A percentile compares a stretch with the other conserved stretches of the same genome.
Conservation (phyloP, 64 coral and sea anemone species). For the Catalaphyllia jardinei region DNA sequence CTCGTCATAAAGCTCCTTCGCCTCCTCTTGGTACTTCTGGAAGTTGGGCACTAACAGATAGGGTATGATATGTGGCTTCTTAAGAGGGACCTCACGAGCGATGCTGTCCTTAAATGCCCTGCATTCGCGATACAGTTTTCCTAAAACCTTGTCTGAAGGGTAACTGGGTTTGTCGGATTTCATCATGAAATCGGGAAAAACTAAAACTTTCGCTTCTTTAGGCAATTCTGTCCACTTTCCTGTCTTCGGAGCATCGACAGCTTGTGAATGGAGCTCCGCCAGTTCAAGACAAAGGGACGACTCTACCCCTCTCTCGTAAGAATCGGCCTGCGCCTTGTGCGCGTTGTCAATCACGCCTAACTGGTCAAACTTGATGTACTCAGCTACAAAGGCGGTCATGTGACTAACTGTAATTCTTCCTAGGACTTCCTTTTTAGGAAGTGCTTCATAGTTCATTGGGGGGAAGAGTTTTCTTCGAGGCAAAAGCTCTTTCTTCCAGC, state of each 20-base stretch:
- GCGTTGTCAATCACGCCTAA: constrained; percentile 97
- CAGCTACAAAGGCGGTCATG: constrained; percentile 90
- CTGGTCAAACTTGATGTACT: constrained; percentile 89
- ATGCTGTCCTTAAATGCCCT: constrained; percentile 83
- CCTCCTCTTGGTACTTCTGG: constrained; percentile 49
- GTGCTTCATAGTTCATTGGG: constrained; percentile 93
- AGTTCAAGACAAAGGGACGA: constrained; percentile 79
- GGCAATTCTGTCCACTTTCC: constrained; percentile 78
- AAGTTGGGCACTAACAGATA: constrained; percentile 72
- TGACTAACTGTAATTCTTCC: constrained; percentile 65
- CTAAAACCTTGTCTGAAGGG: constrained; percentile 79
- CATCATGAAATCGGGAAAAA: constrained; percentile 99
- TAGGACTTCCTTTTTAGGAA: constrained; percentile 45
- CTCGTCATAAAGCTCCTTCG: constrained; percentile 45
- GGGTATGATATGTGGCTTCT: constrained; percentile 57
- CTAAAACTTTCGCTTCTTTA: constrained; percentile 18
- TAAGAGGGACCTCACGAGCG: constrained; percentile 19
- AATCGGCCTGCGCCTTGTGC: constrained; percentile 94
- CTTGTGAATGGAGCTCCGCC: constrained; percentile 80
- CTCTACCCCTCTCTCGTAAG: constrained; percentile 62
- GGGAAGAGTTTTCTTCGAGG: constrained; percentile 48
- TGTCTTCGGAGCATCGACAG: constrained; percentile 96
- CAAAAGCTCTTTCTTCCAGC: constrained; percentile 84
- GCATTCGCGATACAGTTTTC: constrained; percentile 91
- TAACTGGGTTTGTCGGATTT: constrained; percentile 96